Evolutionary conservation across 2,797 vertebrate species (phyloP), one percentile per base, ranked within the genome.

Genomic region (Centropyge bicolor): DNA sequence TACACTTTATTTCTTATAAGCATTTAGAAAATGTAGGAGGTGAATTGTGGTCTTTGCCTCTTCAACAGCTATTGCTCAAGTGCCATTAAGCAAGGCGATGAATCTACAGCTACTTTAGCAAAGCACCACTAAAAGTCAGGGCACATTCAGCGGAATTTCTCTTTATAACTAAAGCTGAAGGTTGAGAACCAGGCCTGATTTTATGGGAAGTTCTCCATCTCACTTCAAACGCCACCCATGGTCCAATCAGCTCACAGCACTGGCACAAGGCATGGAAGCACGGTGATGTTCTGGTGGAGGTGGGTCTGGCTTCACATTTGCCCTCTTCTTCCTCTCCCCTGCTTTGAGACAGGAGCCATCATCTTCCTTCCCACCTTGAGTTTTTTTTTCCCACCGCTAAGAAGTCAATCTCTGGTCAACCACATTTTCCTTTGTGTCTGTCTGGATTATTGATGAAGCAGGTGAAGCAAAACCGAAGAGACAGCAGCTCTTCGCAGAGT

Each of bases 391-490:
- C 31, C 9, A 1, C 31, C 9, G 1, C 13, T 0, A 24, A 12
- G 27, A 72, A 76, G 68, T 80, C 63, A 52, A 7, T 80, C 38
- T 70, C 56, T 74, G 75, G 78, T 82, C 72, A 74, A 59, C 71
- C 68, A 61, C 65, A 60, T 49, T 67, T 63, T 77, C 56, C 74
- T 63, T 22, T 71, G 72, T 60, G 61, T 74, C 62, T 17, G 17
- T 60, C n/a, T 75, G 55, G 68, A 78, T 80, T 77, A 76, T 76
- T 87, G 79, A 80, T 74, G 76, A 70, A 74, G 38, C 55, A 45
- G 70, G 66, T 76, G 80, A 62, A 20, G 67, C 4, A 13, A 68
- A 79, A 41, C 57, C 65, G 56, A 45, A 69, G 75, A 69, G 60
- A 73, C 63, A 38, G 61, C 55, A 57, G 64, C n/a, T n/a, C n/a